A percentile compares a stretch with the other conserved stretches of the same genome.
Conservation (phyloP, 2,797 vertebrate species). For the Pygocentrus nattereri region DNA sequence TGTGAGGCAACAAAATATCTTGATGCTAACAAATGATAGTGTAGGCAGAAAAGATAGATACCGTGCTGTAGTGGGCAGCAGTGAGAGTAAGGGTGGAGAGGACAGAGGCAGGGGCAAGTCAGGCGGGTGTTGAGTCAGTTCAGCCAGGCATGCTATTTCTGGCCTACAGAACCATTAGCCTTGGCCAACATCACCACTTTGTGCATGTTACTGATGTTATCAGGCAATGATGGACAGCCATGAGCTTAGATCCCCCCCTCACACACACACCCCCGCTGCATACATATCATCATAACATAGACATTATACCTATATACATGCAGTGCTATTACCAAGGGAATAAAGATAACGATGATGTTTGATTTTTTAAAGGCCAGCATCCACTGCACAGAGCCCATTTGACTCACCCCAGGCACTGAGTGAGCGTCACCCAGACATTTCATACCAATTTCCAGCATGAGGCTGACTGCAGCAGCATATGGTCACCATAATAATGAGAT, state of each 20-base stretch:
- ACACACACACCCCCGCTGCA: background rate
- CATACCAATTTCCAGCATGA: conserved; percentile 11
- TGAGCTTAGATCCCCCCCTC: background rate
- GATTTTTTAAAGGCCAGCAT: conserved; percentile 1
- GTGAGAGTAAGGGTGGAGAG: background rate
- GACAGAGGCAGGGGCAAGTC: background rate
- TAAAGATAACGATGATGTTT: conserved; percentile 18
- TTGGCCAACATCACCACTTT: background rate
- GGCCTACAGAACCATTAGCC: conserved; percentile 24
- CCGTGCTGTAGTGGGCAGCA: background rate
- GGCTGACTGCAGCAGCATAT: conserved; percentile 13
- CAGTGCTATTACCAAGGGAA: conserved; percentile 3
- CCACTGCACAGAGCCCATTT: background rate
- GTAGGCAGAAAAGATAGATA: background rate
- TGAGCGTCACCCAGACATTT: background rate
- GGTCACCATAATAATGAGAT: conserved; percentile 35
- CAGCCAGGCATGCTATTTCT: conserved; percentile 34
- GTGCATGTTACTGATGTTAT: conserved; percentile 17
- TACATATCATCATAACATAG: background rate
- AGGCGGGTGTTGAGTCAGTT: background rate
- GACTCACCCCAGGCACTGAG: background rate
- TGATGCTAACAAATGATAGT: background rate
- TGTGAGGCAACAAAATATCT: background rate
- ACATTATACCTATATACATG: background rate
- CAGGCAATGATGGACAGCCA: background rate